These are phyloP conservation scores for Malurus cyaneus DNA, from an alignment of 2,113 vertebrate genomes.

Conservation along the genomic window DNA sequence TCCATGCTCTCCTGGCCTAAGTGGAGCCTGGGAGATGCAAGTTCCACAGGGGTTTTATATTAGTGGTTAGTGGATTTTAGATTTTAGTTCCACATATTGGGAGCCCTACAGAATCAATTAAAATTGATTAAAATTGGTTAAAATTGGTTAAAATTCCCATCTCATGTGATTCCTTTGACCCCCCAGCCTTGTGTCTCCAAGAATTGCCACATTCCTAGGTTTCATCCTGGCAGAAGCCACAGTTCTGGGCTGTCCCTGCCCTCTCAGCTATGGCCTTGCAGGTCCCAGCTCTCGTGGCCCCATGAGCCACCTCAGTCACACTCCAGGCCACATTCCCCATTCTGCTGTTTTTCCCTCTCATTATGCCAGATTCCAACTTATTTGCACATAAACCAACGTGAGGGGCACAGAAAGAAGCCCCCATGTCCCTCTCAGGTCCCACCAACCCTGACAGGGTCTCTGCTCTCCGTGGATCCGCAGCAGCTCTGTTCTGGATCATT, in stretches of 20 bases:
- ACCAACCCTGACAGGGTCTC: not conserved
- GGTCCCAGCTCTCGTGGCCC: not conserved
- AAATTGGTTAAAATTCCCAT: too few relatives aligned
- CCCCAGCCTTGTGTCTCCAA: accelerated
- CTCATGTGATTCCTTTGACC: not conserved
- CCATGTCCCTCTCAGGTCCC: not conserved
- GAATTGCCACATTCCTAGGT: accelerated
- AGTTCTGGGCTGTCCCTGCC: not conserved
- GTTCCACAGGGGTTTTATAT: too few relatives aligned
- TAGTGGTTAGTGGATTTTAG: too few relatives aligned
- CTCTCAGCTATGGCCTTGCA: accelerated
- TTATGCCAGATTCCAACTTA: not conserved
- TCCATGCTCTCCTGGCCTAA: not conserved
- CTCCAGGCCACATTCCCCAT: accelerated
- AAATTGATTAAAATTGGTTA: too few relatives aligned
- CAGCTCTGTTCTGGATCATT: not conserved
- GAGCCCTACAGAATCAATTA: not conserved
- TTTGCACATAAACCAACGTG: not conserved
- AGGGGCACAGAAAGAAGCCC: not conserved
- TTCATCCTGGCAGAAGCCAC: not conserved
- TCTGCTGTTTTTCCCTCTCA: not conserved
- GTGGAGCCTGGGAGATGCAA: not conserved
- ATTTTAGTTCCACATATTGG: not conserved
- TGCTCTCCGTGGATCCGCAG: not conserved
- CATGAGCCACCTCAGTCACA: accelerated